phyloP scores from a whole-genome alignment of 2,797 vertebrate genomes.

The Gastrophryne carolinensis region DNA sequence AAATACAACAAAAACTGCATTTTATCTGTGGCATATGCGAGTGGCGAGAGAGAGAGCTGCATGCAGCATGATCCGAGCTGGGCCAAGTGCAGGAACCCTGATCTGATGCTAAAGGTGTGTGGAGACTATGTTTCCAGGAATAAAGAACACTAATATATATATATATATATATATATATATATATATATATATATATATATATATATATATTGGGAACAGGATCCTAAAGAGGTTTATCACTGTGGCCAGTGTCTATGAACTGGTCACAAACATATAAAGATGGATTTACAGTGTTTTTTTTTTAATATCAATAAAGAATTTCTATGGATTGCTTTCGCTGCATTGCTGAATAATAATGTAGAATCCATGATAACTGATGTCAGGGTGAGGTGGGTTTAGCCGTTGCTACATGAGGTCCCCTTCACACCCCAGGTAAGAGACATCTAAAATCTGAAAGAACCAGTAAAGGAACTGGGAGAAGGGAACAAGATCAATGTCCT shows the following conservation, averaged over 20 bases:
- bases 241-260: slow-evolving; percentile 2
- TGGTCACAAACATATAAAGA: slow-evolving; percentile 11
- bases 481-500: no score
- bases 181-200: neutral
- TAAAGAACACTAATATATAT: neutral
- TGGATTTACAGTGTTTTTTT: slow-evolving; percentile 14
- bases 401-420: no score
- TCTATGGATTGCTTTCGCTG: neutral
- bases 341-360: neutral
- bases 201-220: neutral
- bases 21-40: slow-evolving; percentile 37
- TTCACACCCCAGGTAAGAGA: no score
- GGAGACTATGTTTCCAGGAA: neutral
- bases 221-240: neutral
- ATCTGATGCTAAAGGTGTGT: neutral
- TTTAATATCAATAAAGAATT: slow-evolving; percentile 15
- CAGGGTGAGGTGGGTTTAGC: no score
- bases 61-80: neutral
- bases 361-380: slow-evolving; percentile 4
- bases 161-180: neutral
- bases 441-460: no score
- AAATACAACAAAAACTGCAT: slow-evolving; percentile 45
- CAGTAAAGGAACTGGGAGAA: no score
- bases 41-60: slow-evolving; percentile 1
- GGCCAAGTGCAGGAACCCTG: neutral